Base-by-base conservation (phyloP, 2,888 invertebrate genomes). In the Parnassius smintheus region DNA sequence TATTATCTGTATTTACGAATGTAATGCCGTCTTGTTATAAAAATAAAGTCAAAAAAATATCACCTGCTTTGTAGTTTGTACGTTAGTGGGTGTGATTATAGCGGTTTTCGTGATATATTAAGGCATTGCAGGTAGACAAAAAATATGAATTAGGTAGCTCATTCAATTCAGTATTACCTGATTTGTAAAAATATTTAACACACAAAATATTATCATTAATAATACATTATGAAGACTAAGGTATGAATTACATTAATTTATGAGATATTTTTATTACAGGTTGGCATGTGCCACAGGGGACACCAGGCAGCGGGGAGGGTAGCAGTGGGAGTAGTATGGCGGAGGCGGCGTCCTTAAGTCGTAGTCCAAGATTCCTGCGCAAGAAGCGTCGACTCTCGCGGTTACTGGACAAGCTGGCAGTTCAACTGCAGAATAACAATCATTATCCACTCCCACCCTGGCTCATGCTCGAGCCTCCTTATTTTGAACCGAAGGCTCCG, bases 321-420 rank as follows among this genome's bases (percentile, higher is more conserved):
- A 79, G 75, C 81, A 78, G 75, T 71, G 75, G 72, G 61, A 81
- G 74, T 84, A 87, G 81, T 68, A 92, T 93, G 86, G 92, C 94
- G 73, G 95, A 95, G 59, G 71, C 77, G 41, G 72, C 76, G 53
- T 71, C 80, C 52, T 70, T 74, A 48, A 76, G 78, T 35, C 77
- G 72, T 64, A 82, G 81, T 64, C 84, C 85, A 11, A 77, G 77
- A 44, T 79, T 80, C 78, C 94, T 95, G 71, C 92, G 95, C 70
- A 97, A 97, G 82, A 93, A 96, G 68, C 95, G 96, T 80, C 93
- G 97, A 50, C 92, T 97, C 18, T 96, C 96, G 61, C 95, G 95
- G 66, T 95, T 97, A 25, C 90, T 97, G 65, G 96, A 97, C 78
- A 96, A 95, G 74, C 92, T 97, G 41, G 70, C 83, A 2, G 81